Evolutionary conservation across 2,113 vertebrate species (phyloP), one percentile per base, ranked within the genome.

Genomic region (Gasterosteus nipponicus): DNA sequence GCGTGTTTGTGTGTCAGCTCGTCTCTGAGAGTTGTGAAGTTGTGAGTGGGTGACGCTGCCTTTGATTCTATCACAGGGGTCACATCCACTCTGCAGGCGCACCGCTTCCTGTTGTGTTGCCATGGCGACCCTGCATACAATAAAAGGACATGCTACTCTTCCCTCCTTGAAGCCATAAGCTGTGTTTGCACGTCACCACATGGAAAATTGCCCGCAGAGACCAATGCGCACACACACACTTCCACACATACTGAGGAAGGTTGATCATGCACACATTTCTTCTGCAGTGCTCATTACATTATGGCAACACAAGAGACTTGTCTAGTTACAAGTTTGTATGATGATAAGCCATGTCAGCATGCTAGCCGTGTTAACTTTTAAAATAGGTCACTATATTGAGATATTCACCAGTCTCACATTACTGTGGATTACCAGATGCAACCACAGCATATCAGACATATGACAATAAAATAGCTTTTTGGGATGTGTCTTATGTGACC

Each of bases 361-460:
- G 77, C 46, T 83, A 84, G 75, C 75, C 51, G 29, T 68, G 72
- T 86, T 86, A 75, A 86, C 82, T 76, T 47, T 73, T 69, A 85
- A 93, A 93, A 88, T 91, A 92, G 90, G 89, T 93, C 87, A 91
- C 84, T 86, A 73, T 90, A 86, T 91, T 82, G 86, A 91, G 89
- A 89, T 89, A 87, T 84, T 87, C 85, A 79, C 89, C 91, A 92
- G 22, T 26, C 92, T 92, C 91, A 90, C 84, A 90, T 91, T 86
- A 88, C 79, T 44, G 82, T 90, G 89, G 90, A 93, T 93, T 93
- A 94, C 71, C 78, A 73, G 79, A 83, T 82, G 70, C 86, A 78
- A 81, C 77, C 86, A 58, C 66, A 68, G 74, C 80, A 73, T 85
- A 84, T 84, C 77, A 83, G 90, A 92, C 90, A 90, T 78, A 62